Percentiles rank a stretch among this genome's conserved stretches.
These are phyloP conservation scores for Heteractis magnifica DNA, from an alignment of 92 coral and sea anemone genomes.

Conservation along the genomic window DNA sequence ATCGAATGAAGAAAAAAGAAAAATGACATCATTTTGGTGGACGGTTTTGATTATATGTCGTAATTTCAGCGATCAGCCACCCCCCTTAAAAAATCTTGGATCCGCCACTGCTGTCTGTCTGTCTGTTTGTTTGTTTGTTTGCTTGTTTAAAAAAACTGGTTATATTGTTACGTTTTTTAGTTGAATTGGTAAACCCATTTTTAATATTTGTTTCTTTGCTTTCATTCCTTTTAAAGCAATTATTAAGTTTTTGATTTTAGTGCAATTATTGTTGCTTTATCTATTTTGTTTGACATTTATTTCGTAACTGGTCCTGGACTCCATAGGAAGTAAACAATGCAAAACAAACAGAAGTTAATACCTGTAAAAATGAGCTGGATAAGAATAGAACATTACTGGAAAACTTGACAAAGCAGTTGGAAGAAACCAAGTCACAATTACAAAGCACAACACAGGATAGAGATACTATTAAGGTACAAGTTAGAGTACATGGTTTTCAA, in stretches of 20 bases:
- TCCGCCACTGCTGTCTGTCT: too few species aligned
- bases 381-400: conserved; percentile 18
- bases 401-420: conserved; percentile 5
- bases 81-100: too few species aligned
- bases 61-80: too few species aligned
- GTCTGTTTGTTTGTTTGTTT: too few species aligned
- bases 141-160: too few species aligned
- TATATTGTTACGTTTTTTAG: too few species aligned
- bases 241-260: neutral
- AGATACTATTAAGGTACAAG: conserved; percentile 17
- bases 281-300: neutral
- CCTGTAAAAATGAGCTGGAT: neutral
- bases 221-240: neutral
- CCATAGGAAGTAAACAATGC: conserved; percentile 1
- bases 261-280: neutral
- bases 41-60: too few species aligned
- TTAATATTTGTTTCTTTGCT: neutral
- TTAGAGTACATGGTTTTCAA: too few species aligned
- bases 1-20: too few species aligned
- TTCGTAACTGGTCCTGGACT: neutral
- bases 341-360: conserved; percentile 1
- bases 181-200: too few species aligned
- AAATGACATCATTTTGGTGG: too few species aligned
- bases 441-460: conserved; percentile 24
- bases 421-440: conserved; percentile 23